These are phyloP conservation scores for Tetraneura akinire DNA, from an alignment of 1,140 invertebrate genomes.

Conservation along the genomic window DNA sequence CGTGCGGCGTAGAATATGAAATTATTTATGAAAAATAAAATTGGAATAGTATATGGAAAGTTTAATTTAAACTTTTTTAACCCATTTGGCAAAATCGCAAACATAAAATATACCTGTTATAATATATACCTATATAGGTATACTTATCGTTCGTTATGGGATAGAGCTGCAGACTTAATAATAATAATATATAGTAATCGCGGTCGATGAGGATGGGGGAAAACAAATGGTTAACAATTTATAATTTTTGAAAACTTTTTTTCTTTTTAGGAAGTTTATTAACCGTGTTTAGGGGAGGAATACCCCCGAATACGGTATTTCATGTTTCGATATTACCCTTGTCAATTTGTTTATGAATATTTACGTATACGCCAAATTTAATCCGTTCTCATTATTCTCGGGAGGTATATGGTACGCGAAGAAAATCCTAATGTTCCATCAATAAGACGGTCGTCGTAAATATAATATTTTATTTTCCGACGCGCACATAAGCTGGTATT, in stretches of 20 bases:
- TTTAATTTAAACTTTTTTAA: conserved; percentile 27
- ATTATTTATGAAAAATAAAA: conserved; percentile 17
- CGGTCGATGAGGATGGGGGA: too few species aligned
- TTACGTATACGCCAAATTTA: neutral
- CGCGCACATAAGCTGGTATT: too few species aligned
- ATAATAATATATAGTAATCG: too few species aligned
- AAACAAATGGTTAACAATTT: conserved; percentile 2
- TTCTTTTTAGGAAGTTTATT: neutral
- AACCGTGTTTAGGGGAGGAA: neutral
- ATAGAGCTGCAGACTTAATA: too few species aligned
- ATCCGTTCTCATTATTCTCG: neutral
- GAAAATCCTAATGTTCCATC: too few species aligned
- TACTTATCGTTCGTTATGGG: conserved; percentile 5
- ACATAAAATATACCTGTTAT: conserved; percentile 22
- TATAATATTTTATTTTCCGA: too few species aligned
- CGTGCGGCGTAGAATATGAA: neutral
- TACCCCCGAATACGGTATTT: too few species aligned
- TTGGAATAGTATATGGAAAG: neutral
- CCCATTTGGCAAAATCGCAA: conserved; percentile 13
- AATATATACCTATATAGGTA: too few species aligned
- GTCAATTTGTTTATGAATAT: neutral
- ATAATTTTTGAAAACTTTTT: conserved; percentile 8
- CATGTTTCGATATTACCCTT: neutral
- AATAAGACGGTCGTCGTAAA: too few species aligned
- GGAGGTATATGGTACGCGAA: too few species aligned